Evolutionary conservation across 2,113 vertebrate genomes (phyloP).

Genomic region (Telmatochromis sp.): DNA sequence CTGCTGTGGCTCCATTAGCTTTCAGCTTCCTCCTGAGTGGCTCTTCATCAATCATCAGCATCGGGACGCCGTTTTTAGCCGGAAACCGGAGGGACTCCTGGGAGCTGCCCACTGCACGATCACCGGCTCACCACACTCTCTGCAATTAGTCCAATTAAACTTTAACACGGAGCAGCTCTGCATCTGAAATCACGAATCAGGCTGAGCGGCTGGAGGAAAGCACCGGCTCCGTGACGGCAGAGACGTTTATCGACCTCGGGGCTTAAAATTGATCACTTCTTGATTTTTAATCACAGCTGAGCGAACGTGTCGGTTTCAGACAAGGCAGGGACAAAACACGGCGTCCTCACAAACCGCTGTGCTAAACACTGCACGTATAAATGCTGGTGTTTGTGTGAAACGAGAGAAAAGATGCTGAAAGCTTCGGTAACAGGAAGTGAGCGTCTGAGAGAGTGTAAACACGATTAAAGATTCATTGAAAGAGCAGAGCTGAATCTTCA

Average conservation of each 20-base stretch:
- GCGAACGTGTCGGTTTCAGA: rapidly evolving
- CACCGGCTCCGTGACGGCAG: neutral
- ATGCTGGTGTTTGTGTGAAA: neutral
- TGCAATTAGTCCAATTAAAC: neutral
- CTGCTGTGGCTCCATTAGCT: slow-evolving; percentile 36
- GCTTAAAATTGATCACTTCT: neutral
- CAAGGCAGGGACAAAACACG: neutral
- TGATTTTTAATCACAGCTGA: neutral
- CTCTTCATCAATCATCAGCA: slow-evolving; percentile 7
- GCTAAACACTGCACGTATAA: neutral
- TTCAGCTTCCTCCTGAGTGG: slow-evolving; percentile 25
- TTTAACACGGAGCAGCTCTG: neutral
- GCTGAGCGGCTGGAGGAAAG: neutral
- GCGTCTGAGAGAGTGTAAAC: neutral
- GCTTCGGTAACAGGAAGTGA: neutral
- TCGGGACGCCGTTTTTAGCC: neutral
- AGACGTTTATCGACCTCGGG: rapidly evolving
- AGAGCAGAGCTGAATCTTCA: neutral
- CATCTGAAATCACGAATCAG: neutral
- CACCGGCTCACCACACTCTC: neutral
- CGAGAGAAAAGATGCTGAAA: neutral
- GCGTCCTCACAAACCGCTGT: neutral
- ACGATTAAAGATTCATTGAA: neutral
- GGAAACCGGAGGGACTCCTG: slow-evolving; percentile 8
- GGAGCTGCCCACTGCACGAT: neutral